Base-by-base conservation (phyloP, 2,113 vertebrate species). In the Ariopsis seemanni region DNA sequence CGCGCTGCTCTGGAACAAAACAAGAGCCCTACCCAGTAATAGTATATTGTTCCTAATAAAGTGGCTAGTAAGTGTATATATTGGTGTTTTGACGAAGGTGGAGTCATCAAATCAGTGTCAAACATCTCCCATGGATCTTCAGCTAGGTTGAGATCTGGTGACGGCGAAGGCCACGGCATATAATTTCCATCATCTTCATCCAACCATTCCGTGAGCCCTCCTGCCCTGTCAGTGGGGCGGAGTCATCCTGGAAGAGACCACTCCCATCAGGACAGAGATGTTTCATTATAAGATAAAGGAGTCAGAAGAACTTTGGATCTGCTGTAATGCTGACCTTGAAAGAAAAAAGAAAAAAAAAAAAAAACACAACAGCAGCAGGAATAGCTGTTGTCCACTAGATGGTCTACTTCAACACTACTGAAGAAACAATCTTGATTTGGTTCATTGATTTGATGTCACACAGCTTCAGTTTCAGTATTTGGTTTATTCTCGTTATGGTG, bases 331-430 rank as follows among this genome's bases (percentile, higher is more conserved):
- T 65, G 9, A 22, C 22, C 18, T 25, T 63, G 4, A 63, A 25
- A 22, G 22, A 25, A 63, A 63, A 25, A 63, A 80, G 58, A 2
- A 20, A 60, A 5, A 58, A 25, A 63, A 80, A 80, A 2, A 20
- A 60, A 5, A 58, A 20, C 9, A 58, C 2, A 78, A 4, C 1
- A 83, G n/a, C 2, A 10, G 22, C 72, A 62, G 15, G 67, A 9
- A 57, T 52, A 80, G 14, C 17, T 79, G 60, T 27, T 88, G 74
- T 50, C 87, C 87, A 72, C 87, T 80, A 88, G 87, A 71, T 85
- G 87, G 74, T 55, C 11, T 12, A 7, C 42, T 25, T 48, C 62
- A 52, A 84, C 57, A 60, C 27, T n/a, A 72, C 52, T 30, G 48
- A 84, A 71, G 34, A 67, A 42, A 77, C 15, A 55, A 25, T 65